phyloP scores from a whole-genome alignment of 1,140 invertebrate genomes.

The Semibalanus balanoides region DNA sequence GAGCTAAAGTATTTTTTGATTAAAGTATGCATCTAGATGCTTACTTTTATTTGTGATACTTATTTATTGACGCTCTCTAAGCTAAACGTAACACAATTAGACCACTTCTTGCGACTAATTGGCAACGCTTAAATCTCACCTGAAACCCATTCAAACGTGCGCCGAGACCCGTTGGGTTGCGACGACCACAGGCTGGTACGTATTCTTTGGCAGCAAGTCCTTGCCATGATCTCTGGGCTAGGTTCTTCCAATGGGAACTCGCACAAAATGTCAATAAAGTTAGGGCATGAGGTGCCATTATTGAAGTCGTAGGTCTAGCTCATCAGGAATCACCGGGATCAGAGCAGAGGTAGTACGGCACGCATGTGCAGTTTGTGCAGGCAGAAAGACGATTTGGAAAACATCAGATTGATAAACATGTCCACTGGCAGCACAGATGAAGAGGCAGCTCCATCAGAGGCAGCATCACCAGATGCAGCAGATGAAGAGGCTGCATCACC shows the following conservation, averaged over 20 bases:
- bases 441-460: background rate
- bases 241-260: slow-evolving; percentile 19
- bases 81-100: no score
- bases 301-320: slow-evolving; percentile 16
- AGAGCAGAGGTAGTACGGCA: slow-evolving; percentile 51
- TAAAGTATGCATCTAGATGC: no score
- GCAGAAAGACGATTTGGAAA: background rate
- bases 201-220: background rate
- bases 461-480: background rate
- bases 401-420: background rate
- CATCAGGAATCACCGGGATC: slow-evolving; percentile 37
- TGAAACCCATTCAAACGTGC: slow-evolving; percentile 47
- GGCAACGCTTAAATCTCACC: no score
- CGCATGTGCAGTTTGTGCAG: slow-evolving; percentile 23
- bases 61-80: no score
- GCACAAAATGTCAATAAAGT: slow-evolving; percentile 28
- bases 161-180: slow-evolving; percentile 51
- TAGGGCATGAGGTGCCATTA: slow-evolving; percentile 21
- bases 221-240: slow-evolving; percentile 12
- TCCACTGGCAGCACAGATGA: background rate
- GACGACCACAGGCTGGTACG: slow-evolving; percentile 39
- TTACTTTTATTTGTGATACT: no score
- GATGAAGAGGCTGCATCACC: background rate
- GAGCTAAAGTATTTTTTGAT: no score
- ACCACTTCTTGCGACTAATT: no score